Base-by-base conservation (phyloP, 2,113 vertebrate genomes). In the Marmota flaviventris region DNA sequence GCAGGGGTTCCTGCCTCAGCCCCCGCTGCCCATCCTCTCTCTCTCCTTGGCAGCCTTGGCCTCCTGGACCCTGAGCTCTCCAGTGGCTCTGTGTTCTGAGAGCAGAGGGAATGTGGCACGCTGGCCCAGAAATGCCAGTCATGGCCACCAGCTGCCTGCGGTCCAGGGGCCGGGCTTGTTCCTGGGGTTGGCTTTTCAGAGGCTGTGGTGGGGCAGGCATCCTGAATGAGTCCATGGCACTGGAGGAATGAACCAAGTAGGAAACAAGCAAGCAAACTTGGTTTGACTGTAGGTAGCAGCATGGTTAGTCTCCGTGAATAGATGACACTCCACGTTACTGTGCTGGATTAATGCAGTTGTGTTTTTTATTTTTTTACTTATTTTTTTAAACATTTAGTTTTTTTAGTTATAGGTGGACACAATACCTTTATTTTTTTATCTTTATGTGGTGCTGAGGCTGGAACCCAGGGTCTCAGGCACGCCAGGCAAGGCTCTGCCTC, bases 281-380 rank as follows among this genome's bases (percentile, higher is more conserved):
- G 12, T 34, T 5, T 53, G 65, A 22, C 37, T n/a, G 10, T 34
- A 24, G 6, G 1, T 1, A 18, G 51, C 45, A 0, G 1, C 17
- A 0, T 29, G 0, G 63, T 1, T 39, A 24, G 11, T 17, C 34
- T 22, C 53, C 5, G 27, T 7, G 61, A 22, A 3, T 4, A 12
- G 8, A 37, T 17, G 3, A 8, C 53, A 42, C 27, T 3, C 0
- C 5, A 27, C 13, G 1, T 25, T 20, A 18, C 75, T 37, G 3
- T 32, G 24, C 56, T 53, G 37, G 63, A 13, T 18, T 9, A 13
- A 14, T 25, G 32, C 45, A 16, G 1, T 4, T 42, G 6, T 77
- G 3, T 65, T 48, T 51, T 37, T 24, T 78, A 4, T 65, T 45
- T 45, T 45, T 45, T 45, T 45, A 45, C 42, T 45, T 45, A 45